Evolutionary conservation across 2,888 invertebrate genomes (phyloP).

Genomic region (Tetramorium bicarinatum): DNA sequence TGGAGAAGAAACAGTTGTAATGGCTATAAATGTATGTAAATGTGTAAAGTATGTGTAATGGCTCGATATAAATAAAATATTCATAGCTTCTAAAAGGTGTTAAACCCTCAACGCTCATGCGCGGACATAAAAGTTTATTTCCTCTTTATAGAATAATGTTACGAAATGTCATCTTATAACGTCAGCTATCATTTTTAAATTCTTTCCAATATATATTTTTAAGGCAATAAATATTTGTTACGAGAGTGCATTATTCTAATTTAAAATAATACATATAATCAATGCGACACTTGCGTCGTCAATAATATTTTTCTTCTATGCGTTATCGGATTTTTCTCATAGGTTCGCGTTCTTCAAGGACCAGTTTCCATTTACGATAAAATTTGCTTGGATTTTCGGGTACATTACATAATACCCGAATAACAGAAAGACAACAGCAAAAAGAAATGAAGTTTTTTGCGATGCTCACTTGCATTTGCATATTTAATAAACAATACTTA

Average conservation of each 20-base stretch:
- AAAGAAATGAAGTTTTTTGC: background rate
- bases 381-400: constrained; percentile 4
- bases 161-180: constrained; percentile 34
- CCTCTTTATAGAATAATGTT: constrained; percentile 23
- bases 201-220: constrained; percentile 15
- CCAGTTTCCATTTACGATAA: background rate
- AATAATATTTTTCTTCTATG: background rate
- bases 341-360: background rate
- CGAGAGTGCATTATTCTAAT: background rate
- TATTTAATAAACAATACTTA: constrained; percentile 19
- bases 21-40: no score
- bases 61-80: constrained; percentile 45
- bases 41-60: constrained; percentile 10
- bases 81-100: constrained; percentile 42
- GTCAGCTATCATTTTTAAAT: constrained; percentile 27
- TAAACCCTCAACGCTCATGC: constrained; percentile 33
- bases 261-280: constrained; percentile 13
- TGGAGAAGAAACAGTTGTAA: background rate
- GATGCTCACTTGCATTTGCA: background rate
- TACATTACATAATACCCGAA: background rate
- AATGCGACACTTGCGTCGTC: background rate
- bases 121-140: constrained; percentile 50
- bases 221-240: constrained; percentile 17
- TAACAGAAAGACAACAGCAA: background rate
- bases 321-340: constrained; percentile 12